These are phyloP conservation scores for Iguana delicatissima DNA, from an alignment of 2,797 vertebrate genomes.

Conservation along the genomic window DNA sequence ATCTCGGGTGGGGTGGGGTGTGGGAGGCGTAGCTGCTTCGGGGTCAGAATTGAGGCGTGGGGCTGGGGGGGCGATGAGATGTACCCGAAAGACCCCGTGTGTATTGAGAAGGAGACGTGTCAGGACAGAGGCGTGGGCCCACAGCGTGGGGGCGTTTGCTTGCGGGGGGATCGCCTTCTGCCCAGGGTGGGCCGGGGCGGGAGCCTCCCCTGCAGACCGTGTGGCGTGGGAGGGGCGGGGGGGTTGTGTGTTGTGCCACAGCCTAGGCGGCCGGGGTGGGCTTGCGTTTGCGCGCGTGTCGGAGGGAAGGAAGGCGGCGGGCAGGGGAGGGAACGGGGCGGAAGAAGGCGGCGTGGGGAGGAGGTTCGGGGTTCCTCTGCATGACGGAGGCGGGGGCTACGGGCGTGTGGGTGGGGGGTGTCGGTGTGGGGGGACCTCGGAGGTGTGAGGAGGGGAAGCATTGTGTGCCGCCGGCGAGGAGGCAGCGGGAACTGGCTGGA, in stretches of 20 bases:
- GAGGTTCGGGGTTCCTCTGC: neutral
- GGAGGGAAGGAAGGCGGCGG: neutral
- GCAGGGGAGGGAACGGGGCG: neutral
- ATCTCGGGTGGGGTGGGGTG: neutral
- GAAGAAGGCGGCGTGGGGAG: neutral
- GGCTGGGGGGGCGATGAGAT: neutral
- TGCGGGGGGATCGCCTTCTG: neutral
- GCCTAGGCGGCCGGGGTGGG: neutral
- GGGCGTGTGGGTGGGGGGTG: neutral
- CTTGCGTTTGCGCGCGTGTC: neutral
- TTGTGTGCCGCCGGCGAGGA: neutral
- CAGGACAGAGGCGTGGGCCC: neutral
- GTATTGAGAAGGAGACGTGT: neutral
- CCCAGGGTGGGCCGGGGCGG: no score
- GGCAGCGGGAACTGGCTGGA: conserved; percentile 1
- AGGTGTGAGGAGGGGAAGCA: neutral
- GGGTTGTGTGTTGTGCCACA: neutral
- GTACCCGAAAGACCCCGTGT: neutral
- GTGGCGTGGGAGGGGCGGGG: neutral
- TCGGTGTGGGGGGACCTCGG: neutral
- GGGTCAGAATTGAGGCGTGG: neutral
- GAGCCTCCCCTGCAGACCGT: neutral
- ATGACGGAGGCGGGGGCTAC: neutral
- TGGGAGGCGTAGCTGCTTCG: no score
- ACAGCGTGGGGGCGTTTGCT: neutral